Percentiles rank a stretch among this genome's conserved stretches.
phyloP scores from a whole-genome alignment of 30 jellyfish, hydroid and myxozoan genomes.

The Aurelia aurita region DNA sequence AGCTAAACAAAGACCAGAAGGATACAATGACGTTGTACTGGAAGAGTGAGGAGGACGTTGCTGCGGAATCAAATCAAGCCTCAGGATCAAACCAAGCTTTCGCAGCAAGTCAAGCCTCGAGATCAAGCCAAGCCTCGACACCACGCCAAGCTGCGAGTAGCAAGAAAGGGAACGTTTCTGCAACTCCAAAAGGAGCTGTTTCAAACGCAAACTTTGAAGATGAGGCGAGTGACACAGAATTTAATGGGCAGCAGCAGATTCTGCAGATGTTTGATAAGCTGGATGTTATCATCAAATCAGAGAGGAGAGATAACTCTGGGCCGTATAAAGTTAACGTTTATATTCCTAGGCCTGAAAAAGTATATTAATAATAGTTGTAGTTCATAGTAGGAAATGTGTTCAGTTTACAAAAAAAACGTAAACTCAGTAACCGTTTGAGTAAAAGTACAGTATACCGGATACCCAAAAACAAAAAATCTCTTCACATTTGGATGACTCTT shows the following conservation, averaged over 20 bases:
- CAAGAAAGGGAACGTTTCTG: too few relatives aligned
- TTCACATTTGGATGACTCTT: too few relatives aligned
- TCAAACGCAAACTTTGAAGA: background rate
- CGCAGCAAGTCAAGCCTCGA: too few relatives aligned
- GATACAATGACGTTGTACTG: constrained; percentile 77
- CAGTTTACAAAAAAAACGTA: background rate
- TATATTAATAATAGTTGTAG: background rate
- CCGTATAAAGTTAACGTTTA: constrained; percentile 42
- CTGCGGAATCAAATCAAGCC: too few relatives aligned
- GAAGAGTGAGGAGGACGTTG: constrained; percentile 48
- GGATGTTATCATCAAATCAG: constrained; percentile 38
- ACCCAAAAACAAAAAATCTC: too few relatives aligned
- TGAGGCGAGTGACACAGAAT: background rate
- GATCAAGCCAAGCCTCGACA: too few relatives aligned
- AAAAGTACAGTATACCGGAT: too few relatives aligned
- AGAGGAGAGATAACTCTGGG: constrained; percentile 11
- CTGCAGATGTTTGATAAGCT: constrained; percentile 32
- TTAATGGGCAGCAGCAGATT: constrained; percentile 1
- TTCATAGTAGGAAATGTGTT: background rate
- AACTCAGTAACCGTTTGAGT: too few relatives aligned
- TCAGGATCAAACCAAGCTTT: too few relatives aligned
- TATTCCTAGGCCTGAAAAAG: constrained; percentile 38
- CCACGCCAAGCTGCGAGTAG: too few relatives aligned
- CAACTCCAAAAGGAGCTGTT: background rate
- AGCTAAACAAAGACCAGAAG: constrained; percentile 34